These are phyloP conservation scores for Porites divaricata DNA, from an alignment of 92 coral and sea anemone species.

Conservation along the genomic window DNA sequence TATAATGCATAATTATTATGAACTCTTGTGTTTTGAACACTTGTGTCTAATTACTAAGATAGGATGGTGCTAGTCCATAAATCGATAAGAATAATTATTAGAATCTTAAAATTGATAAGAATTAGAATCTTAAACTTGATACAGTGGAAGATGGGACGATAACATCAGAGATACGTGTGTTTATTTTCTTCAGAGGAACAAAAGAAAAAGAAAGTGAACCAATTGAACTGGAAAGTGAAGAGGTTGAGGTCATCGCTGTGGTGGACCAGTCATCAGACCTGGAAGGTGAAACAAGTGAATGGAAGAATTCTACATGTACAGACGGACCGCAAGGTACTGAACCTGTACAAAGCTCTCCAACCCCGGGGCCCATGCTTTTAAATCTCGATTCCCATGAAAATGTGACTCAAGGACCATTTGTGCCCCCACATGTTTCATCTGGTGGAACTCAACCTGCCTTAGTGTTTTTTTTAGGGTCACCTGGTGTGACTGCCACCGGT, in stretches of 20 bases:
- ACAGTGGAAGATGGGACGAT: no score
- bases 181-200: conserved; percentile 16
- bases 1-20: no score
- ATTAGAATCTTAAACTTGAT: no score
- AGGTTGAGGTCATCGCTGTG: conserved; percentile 3
- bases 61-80: no score
- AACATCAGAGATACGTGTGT: no score
- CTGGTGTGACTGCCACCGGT: conserved; percentile 23
- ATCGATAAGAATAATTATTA: no score
- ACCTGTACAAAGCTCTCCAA: conserved; percentile 5
- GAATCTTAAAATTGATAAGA: no score
- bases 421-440: conserved; percentile 40
- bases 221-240: neutral
- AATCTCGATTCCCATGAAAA: conserved; percentile 24
- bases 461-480: conserved; percentile 54
- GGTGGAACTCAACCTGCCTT: conserved; percentile 61
- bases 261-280: neutral
- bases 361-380: conserved; percentile 20
- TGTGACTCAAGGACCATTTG: conserved; percentile 29
- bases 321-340: neutral
- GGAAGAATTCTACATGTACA: neutral
- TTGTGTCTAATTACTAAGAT: no score
- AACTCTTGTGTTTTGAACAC: no score
- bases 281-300: neutral
- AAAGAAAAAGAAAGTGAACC: conserved; percentile 2